A percentile compares a stretch with the other conserved stretches of the same genome.
These are phyloP conservation scores for Planiliza haematocheilus DNA, from an alignment of 2,113 vertebrate species.

Conservation along the genomic window DNA sequence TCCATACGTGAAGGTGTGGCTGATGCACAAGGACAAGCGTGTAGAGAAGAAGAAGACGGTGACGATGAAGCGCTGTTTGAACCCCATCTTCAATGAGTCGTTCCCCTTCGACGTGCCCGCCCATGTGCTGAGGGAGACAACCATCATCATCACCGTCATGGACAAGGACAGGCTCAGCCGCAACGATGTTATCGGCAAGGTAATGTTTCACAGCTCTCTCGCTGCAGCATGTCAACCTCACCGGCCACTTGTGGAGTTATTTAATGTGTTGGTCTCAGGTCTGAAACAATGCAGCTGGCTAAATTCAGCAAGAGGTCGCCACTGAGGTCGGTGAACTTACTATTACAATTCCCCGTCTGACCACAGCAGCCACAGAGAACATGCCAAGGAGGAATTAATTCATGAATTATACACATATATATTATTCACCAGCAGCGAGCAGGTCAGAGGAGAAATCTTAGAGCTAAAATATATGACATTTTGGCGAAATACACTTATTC, in stretches of 20 bases:
- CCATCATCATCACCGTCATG: slow-evolving; percentile 99
- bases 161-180: slow-evolving; percentile 98
- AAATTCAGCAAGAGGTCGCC: not conserved
- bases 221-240: not conserved
- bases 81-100: slow-evolving; percentile 98
- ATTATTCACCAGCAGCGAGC: slow-evolving; percentile 7
- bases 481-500: no score
- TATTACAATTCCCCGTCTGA: not conserved
- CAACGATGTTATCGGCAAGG: slow-evolving; percentile 98
- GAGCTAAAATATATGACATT: no score
- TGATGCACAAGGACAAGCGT: slow-evolving; percentile 99
- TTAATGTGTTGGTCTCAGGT: not conserved
- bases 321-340: not conserved
- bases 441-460: no score
- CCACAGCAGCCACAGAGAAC: not conserved
- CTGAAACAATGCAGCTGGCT: not conserved
- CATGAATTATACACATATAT: slow-evolving; percentile 16
- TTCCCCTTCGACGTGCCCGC: slow-evolving; percentile 97
- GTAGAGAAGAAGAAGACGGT: slow-evolving; percentile 99
- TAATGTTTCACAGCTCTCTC: slow-evolving; percentile 60
- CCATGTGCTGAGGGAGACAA: slow-evolving; percentile 96
- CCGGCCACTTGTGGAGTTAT: not conserved
- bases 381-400: slow-evolving; percentile 5
- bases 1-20: slow-evolving; percentile 98
- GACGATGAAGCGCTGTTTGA: slow-evolving; percentile 96